phyloP scores from a whole-genome alignment of 2,797 vertebrate species.

The Sebastiscus albofasciatus region DNA sequence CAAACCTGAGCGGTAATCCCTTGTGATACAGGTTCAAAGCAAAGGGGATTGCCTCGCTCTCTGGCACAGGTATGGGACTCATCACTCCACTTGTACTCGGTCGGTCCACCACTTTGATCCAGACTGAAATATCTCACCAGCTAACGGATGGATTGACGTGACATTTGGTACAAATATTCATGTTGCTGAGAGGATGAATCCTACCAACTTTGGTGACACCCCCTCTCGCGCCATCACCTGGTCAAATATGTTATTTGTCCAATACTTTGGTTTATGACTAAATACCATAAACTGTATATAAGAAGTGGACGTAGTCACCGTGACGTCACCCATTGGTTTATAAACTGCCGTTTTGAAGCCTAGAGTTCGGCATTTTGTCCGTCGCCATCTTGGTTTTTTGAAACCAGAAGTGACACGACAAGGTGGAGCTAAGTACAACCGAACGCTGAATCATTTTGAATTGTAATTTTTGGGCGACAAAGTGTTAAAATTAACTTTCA shows the following conservation, averaged over 20 bases:
- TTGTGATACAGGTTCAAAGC: slow-evolving; percentile 72
- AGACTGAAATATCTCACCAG: neutral
- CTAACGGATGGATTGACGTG: neutral
- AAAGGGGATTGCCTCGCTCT: slow-evolving; percentile 33
- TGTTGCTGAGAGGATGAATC: neutral
- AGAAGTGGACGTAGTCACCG: too few species aligned
- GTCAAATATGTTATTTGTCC: too few species aligned
- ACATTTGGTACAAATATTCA: neutral
- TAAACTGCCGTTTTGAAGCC: too few species aligned
- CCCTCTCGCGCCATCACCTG: too few species aligned
- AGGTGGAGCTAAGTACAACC: rapidly evolving
- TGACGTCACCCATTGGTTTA: too few species aligned
- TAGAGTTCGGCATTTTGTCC: too few species aligned
- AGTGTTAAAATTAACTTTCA: too few species aligned
- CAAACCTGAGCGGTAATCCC: slow-evolving; percentile 67
- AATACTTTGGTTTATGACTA: neutral
- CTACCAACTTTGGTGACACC: neutral
- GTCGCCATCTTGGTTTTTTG: too few species aligned
- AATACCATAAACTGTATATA: neutral
- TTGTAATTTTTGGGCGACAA: too few species aligned
- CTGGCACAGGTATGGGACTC: slow-evolving; percentile 38
- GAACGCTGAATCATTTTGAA: too few species aligned
- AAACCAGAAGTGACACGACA: too few species aligned
- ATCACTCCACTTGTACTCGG: slow-evolving; percentile 14
- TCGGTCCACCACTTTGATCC: neutral